A percentile compares a stretch with the other conserved stretches of the same genome.
phyloP scores from a whole-genome alignment of 2,113 vertebrate genomes.

The Lophotis ruficrista region DNA sequence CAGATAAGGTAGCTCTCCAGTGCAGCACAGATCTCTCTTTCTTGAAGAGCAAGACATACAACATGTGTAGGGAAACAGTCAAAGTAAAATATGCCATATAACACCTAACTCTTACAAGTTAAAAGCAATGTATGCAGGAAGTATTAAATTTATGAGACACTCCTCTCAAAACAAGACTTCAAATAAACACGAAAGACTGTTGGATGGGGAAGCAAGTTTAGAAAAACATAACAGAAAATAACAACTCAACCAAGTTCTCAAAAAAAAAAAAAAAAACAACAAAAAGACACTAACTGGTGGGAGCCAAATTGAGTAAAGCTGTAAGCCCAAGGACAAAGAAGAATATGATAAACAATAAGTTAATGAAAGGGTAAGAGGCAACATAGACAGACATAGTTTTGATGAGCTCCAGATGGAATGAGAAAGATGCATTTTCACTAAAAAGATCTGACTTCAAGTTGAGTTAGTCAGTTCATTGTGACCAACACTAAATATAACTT shows the following conservation, averaged over 20 bases:
- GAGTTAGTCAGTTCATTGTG: not conserved
- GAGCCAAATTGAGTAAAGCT: not conserved
- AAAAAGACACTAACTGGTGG: not conserved
- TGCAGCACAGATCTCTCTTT: not conserved
- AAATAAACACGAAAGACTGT: not conserved
- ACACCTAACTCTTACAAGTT: not conserved
- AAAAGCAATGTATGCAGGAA: not conserved
- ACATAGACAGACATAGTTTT: not conserved
- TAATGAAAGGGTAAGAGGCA: not conserved
- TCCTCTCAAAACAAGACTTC: not conserved
- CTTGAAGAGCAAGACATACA: not conserved
- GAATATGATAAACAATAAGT: not conserved
- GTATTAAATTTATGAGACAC: not conserved
- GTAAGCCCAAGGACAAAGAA: not conserved
- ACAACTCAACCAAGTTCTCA: not conserved
- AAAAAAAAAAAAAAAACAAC: not conserved
- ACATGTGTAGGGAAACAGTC: rapidly evolving
- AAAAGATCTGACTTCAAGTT: not conserved
- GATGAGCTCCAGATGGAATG: not conserved
- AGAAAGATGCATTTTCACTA: not conserved
- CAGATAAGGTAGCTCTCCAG: not conserved
- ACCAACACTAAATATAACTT: not conserved
- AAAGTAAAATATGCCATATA: not conserved
- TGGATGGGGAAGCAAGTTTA: not conserved
- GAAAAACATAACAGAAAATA: not conserved